Percentiles rank a stretch among this genome's conserved stretches.
phyloP scores from a whole-genome alignment of 1,140 invertebrate species.

The Cataglyphis hispanica region DNA sequence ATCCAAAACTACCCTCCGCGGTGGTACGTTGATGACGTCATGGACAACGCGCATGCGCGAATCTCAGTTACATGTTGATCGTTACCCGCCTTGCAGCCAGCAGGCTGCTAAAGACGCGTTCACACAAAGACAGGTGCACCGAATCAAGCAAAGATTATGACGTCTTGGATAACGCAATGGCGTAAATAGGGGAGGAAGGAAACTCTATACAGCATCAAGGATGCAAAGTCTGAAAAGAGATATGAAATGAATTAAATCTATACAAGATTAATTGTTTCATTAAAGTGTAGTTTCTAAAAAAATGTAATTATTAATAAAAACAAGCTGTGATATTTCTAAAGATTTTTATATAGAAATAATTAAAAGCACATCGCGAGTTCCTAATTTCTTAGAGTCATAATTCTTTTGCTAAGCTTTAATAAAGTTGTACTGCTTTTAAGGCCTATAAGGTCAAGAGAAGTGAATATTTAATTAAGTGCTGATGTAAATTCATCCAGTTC shows the following conservation, averaged over 20 bases:
- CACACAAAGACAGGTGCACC: slow-evolving; percentile 1
- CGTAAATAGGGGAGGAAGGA: not conserved
- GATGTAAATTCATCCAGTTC: too few relatives aligned
- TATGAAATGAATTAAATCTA: not conserved
- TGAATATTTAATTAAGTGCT: too few relatives aligned
- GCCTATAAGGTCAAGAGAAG: not conserved
- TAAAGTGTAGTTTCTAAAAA: not conserved
- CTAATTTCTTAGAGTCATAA: slow-evolving; percentile 2
- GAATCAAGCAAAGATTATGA: not conserved
- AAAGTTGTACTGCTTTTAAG: slow-evolving; percentile 14
- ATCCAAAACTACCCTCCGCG: slow-evolving; percentile 55
- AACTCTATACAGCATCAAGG: not conserved
- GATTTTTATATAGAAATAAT: not conserved
- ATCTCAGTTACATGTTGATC: slow-evolving; percentile 76
- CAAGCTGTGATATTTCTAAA: too few relatives aligned
- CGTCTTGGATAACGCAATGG: slow-evolving; percentile 12
- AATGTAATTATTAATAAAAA: not conserved
- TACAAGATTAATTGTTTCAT: not conserved
- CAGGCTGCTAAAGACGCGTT: slow-evolving; percentile 46
- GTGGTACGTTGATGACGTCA: slow-evolving; percentile 71
- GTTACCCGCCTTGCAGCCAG: slow-evolving; percentile 70
- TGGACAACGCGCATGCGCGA: slow-evolving; percentile 69
- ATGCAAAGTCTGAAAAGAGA: not conserved
- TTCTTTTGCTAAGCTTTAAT: not conserved
- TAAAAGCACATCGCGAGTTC: not conserved